Evolutionary conservation across 2,113 vertebrate genomes (phyloP).

Genomic region (Pseudois nayaur): DNA sequence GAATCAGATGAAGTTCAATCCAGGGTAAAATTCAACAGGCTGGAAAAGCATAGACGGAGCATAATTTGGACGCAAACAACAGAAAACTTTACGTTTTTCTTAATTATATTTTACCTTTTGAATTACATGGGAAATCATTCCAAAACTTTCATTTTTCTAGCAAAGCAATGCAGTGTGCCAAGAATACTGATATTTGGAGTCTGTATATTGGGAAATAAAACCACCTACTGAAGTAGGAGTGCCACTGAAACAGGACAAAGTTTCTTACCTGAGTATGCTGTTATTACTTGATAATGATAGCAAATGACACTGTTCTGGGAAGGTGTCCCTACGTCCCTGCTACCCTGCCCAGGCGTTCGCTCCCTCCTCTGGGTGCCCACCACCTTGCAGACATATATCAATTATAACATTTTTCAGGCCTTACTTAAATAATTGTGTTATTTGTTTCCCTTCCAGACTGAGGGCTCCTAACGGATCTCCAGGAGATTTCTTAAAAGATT

Average conservation of each 20-base stretch:
- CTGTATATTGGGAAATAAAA: not conserved
- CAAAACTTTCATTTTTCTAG: not conserved
- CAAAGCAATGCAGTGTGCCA: not conserved
- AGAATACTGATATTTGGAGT: not conserved
- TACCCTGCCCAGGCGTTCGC: not conserved
- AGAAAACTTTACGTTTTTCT: not conserved
- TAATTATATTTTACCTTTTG: not conserved
- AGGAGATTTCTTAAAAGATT: not conserved
- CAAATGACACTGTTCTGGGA: not conserved
- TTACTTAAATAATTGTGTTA: not conserved
- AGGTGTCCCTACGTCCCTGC: rapidly evolving
- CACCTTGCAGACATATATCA: not conserved
- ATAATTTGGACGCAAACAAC: not conserved
- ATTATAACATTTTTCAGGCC: not conserved
- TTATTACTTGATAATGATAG: not conserved
- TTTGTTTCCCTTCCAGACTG: not conserved
- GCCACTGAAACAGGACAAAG: not conserved
- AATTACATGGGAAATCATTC: not conserved
- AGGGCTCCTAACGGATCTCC: not conserved
- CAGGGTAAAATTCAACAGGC: not conserved
- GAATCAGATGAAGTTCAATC: not conserved
- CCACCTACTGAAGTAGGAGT: not conserved
- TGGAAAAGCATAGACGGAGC: not conserved
- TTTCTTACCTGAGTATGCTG: not conserved
- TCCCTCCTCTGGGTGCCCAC: not conserved